Base-by-base conservation (phyloP, 2,113 vertebrate species). In the Corythoichthys haematopterus region DNA sequence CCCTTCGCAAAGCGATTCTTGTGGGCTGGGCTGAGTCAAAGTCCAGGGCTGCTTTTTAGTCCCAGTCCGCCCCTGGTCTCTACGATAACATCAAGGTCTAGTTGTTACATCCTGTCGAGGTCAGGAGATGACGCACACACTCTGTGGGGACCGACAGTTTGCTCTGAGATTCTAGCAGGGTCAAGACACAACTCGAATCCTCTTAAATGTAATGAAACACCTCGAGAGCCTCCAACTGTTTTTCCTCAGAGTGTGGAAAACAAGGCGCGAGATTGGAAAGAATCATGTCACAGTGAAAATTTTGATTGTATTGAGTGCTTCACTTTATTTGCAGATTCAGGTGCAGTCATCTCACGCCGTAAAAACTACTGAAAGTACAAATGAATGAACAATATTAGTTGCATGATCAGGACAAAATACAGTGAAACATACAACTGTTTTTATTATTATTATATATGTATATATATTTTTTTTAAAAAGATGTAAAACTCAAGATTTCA, bases 201-300 rank as follows among this genome's bases (percentile, higher is more conserved):
- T 60, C 53, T 74, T 70, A 71, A 79, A 61, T 45, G 46, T 81
- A 79, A 86, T 85, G 70, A 85, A 80, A 80, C 77, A 80, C 80
- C 66, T 74, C 43, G 0, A 55, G 69, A 64, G 65, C 51, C 51
- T 68, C 40, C 5, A 4, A 53, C 66, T 59, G 68, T 64, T 58
- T 64, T 58, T 62, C 38, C 53, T 68, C 37, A 11, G 40, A 16
- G 50, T 68, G 20, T 63, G 16, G 48, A 59, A 64, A 55, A 12
- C 15, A 37, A 37, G 38, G 28, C 28, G 56, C 3, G 47, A 3
- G 43, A 5, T 50, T 47, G 33, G n/a, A 7, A 56, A 37, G 37
- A 6, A 12, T n/a, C 43, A n/a, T n/a, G 52, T 50, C 13, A 50
- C 14, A 50, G 4, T 50, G 3, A 4, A 10, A 20, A n/a, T n/a